Evolutionary conservation across 2,888 invertebrate genomes (phyloP).

Genomic region (Spatulosminthurus flaviceps): DNA sequence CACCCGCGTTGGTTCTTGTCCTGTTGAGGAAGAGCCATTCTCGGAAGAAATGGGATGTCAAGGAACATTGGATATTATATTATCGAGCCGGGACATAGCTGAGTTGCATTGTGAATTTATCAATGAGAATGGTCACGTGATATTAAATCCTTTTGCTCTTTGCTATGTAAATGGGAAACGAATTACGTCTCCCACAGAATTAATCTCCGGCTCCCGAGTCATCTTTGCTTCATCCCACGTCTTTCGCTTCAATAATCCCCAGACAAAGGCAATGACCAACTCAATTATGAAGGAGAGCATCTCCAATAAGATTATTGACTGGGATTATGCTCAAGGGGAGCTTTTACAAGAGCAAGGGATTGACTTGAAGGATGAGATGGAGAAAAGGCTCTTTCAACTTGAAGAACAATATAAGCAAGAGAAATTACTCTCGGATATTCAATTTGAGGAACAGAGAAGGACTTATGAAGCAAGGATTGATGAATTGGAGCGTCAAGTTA

Average conservation of each 20-base stretch:
- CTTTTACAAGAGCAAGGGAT: constrained; percentile 96
- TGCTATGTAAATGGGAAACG: constrained; percentile 96
- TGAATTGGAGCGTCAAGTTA: constrained; percentile 96
- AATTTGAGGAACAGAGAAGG: constrained; percentile 95
- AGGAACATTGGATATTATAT: constrained; percentile 78
- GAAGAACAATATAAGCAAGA: constrained; percentile 97
- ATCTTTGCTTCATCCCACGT: constrained; percentile 99
- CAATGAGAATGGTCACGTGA: constrained; percentile 88
- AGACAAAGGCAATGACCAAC: constrained; percentile 69
- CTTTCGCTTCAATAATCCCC: constrained; percentile 97
- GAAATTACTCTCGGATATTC: constrained; percentile 93
- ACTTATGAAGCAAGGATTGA: constrained; percentile 98
- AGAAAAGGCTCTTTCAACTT: constrained; percentile 87
- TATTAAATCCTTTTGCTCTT: constrained; percentile 79
- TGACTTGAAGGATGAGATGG: constrained; percentile 97
- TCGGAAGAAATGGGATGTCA: constrained; percentile 15
- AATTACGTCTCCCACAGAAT: constrained; percentile 81
- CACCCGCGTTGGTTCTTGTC: constrained; percentile 77
- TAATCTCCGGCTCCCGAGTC: constrained; percentile 95
- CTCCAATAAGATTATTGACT: constrained; percentile 72
- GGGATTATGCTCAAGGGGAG: constrained; percentile 99
- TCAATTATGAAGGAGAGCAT: constrained; percentile 63
- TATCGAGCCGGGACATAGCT: constrained; percentile 92
- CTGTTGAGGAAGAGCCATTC: constrained; percentile 23
- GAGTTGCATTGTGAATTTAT: constrained; percentile 97